These are phyloP conservation scores for Mustela lutreola DNA, from an alignment of 2,113 vertebrate genomes.

Conservation along the genomic window DNA sequence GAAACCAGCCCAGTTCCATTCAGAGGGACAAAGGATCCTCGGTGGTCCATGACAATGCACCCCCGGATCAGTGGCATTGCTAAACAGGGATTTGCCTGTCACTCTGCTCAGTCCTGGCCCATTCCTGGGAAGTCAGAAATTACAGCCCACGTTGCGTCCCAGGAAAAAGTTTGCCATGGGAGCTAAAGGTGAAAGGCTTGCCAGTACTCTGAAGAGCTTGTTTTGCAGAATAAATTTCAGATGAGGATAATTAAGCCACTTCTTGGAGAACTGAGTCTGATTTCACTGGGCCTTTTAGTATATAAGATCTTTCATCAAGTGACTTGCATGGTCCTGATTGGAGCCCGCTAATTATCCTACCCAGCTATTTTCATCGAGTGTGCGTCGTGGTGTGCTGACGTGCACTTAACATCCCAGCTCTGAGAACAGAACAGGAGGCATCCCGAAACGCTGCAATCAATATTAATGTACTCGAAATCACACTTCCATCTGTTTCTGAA, in stretches of 20 bases:
- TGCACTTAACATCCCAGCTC: slow-evolving; percentile 66
- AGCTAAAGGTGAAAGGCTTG: slow-evolving; percentile 77
- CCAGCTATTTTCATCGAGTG: slow-evolving; percentile 76
- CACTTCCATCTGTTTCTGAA: slow-evolving; percentile 80
- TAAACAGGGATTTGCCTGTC: background rate
- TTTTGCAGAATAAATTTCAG: slow-evolving; percentile 83
- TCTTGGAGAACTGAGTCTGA: slow-evolving; percentile 82
- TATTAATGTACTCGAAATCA: slow-evolving; percentile 80
- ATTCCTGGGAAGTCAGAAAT: slow-evolving; percentile 5
- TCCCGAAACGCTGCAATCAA: slow-evolving; percentile 80
- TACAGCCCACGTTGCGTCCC: background rate
- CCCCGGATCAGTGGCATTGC: background rate
- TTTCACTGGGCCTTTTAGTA: slow-evolving; percentile 83
- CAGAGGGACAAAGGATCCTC: background rate
- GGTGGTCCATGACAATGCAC: background rate
- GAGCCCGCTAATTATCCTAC: slow-evolving; percentile 81
- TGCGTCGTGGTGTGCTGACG: slow-evolving; percentile 69
- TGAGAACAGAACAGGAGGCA: slow-evolving; percentile 56
- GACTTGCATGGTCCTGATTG: slow-evolving; percentile 83
- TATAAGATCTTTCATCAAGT: slow-evolving; percentile 83
- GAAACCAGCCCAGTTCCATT: background rate
- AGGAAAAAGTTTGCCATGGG: slow-evolving; percentile 73
- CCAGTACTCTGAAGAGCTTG: slow-evolving; percentile 75
- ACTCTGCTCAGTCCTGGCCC: background rate
- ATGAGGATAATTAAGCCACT: slow-evolving; percentile 84